Percentiles rank a stretch among this genome's conserved stretches.
Evolutionary conservation across 2,113 vertebrate species (phyloP).

Genomic region (Hyaena hyaena): DNA sequence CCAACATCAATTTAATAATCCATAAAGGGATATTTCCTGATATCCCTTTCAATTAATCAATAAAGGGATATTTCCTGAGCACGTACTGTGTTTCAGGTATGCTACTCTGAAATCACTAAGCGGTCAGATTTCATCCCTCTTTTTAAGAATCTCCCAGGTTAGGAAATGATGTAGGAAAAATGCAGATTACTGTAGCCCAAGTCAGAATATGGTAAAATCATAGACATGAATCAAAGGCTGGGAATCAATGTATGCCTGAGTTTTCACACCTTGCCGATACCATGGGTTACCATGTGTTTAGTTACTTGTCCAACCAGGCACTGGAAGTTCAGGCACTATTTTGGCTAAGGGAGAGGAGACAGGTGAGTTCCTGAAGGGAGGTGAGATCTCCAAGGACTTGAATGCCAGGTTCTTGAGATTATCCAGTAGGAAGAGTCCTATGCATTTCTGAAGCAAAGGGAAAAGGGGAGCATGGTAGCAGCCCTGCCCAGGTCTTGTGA

Average conservation of each 20-base stretch:
- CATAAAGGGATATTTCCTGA: neutral
- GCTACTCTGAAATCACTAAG: neutral
- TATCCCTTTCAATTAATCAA: neutral
- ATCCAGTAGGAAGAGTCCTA: neutral
- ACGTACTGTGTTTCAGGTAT: neutral
- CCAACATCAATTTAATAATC: neutral
- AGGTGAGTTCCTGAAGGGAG: neutral
- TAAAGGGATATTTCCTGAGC: neutral
- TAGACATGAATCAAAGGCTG: neutral
- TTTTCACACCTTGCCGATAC: neutral
- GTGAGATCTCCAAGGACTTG: neutral
- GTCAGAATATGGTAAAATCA: neutral
- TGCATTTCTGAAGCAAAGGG: neutral
- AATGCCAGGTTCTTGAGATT: neutral
- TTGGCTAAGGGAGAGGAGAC: neutral
- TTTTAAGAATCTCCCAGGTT: neutral
- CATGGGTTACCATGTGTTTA: fast-evolving
- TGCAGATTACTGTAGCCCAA: neutral
- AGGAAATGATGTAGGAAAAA: neutral
- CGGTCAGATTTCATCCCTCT: neutral
- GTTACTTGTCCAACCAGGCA: neutral
- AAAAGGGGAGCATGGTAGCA: neutral
- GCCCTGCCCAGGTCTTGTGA: neutral
- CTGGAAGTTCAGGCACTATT: too few relatives aligned
- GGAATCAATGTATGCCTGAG: neutral